These are phyloP conservation scores for Scotopteryx bipunctaria DNA, from an alignment of 2,888 invertebrate genomes.

Conservation along the genomic window DNA sequence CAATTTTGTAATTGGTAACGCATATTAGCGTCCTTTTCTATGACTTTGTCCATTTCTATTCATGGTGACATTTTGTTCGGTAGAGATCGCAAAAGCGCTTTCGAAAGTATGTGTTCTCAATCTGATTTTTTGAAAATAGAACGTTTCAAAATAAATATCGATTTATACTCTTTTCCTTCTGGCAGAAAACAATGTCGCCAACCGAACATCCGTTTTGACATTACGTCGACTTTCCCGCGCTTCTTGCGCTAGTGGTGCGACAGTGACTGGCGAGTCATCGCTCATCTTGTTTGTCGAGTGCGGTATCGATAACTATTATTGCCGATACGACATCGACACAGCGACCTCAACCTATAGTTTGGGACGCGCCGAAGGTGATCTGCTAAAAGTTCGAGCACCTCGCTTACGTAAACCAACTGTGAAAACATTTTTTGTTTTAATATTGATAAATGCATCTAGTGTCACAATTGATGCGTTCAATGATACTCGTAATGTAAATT, in stretches of 20 bases:
- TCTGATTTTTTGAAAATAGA: background rate
- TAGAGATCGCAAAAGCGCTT: background rate
- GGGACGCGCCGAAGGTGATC: constrained; percentile 76
- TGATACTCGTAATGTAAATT: constrained; percentile 27
- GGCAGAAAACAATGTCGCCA: constrained; percentile 21
- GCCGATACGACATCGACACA: constrained; percentile 73
- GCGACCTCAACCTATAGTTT: constrained; percentile 76
- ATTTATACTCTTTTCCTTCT: constrained; percentile 10
- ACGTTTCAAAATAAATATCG: background rate
- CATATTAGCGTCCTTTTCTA: too few relatives aligned
- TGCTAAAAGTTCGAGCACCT: constrained; percentile 68
- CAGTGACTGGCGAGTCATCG: constrained; percentile 51
- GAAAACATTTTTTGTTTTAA: constrained; percentile 57
- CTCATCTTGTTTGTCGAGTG: constrained; percentile 64
- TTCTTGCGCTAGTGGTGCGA: constrained; percentile 33
- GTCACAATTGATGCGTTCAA: constrained; percentile 37
- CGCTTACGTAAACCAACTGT: constrained; percentile 74
- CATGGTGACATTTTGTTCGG: too few relatives aligned
- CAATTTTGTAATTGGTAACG: too few relatives aligned
- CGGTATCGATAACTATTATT: constrained; percentile 74
- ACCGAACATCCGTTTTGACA: constrained; percentile 44
- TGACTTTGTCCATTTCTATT: too few relatives aligned
- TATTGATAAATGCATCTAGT: constrained; percentile 49
- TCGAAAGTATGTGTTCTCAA: background rate
- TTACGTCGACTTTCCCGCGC: constrained; percentile 53